Evolutionary conservation across 1,140 invertebrate species (phyloP).

Genomic region (Zaprionus camerounensis): DNA sequence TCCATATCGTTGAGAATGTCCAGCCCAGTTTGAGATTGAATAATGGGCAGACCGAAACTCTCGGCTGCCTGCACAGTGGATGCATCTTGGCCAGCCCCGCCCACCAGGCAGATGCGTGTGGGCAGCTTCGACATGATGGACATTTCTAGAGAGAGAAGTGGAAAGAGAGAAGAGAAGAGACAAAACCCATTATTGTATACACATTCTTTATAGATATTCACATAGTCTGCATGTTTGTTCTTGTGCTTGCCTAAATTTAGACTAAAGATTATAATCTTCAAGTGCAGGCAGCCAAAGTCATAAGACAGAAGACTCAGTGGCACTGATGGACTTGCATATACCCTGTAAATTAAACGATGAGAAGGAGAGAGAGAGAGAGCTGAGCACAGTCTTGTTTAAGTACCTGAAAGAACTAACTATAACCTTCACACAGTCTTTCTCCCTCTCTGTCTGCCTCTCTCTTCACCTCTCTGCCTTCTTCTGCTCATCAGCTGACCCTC

Average conservation of each 20-base stretch:
- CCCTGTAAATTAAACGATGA: background rate
- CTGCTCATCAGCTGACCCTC: background rate
- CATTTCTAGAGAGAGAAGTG: constrained; percentile 62
- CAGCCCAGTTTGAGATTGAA: constrained; percentile 87
- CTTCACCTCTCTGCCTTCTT: background rate
- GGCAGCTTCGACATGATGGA: constrained; percentile 73
- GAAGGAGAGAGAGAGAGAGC: background rate
- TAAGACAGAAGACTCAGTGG: background rate
- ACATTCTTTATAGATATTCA: background rate
- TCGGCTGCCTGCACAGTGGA: constrained; percentile 86
- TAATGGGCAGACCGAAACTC: constrained; percentile 87
- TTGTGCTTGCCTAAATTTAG: constrained; percentile 28
- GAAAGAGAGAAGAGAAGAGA: background rate
- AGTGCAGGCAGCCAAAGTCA: constrained; percentile 27
- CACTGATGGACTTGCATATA: background rate
- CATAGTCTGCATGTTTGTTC: background rate
- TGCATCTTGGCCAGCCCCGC: constrained; percentile 85
- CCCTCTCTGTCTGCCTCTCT: background rate
- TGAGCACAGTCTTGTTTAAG: background rate
- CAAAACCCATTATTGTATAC: constrained; percentile 27
- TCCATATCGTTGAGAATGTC: constrained; percentile 86
- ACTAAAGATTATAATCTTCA: constrained; percentile 30
- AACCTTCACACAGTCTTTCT: background rate
- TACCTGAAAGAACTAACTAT: background rate
- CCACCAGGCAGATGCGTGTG: constrained; percentile 87